Evolutionary conservation across 2,113 vertebrate species (phyloP), one percentile per base, ranked within the genome.

Genomic region (Gavialis gangeticus): DNA sequence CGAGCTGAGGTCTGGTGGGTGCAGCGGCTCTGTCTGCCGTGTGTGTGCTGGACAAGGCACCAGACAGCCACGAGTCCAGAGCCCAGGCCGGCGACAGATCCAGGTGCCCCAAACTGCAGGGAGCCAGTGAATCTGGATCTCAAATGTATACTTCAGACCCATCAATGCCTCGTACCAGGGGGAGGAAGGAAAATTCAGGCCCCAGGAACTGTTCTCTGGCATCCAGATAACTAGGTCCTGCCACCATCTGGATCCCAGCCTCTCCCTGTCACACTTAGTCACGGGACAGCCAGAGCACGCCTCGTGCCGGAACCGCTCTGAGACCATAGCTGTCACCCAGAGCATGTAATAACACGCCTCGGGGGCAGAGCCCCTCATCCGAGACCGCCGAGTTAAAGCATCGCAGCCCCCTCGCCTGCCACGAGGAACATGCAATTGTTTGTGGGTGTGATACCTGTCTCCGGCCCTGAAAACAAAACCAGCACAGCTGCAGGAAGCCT

Each of bases 401-500:
- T 16, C 83, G 86, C 89, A 80, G 67, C 80, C 59, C 63, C 91
- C 84, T 77, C 79, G 90, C 90, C 94, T 88, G 64, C 4, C 0
- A 57, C 4, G 75, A 90, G 77, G 64, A 82, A 84, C 2, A 30
- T 5, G 73, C 22, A 79, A n/a, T 1, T 1, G 0, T 18, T 1
- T 13, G 77, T 77, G 84, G 94, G 86, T 18, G 93, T 58, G 73
- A 77, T 64, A 55, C 79, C 37, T 1, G 11, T 0, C 67, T 58
- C 63, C 75, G 59, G n/a, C 62, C 37, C 59, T 5, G 13, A 83
- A 57, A 91, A 46, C 54, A 73, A 88, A 91, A 19, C 90, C 94
- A 88, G 10, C 78, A 19, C 85, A 92, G 95, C 89, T 91, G 89
- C 94, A 87, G 89, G 84, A 82, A 84, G 27, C 79, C 86, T 83